Conservation (phyloP, 2,888 invertebrate genomes). For the Calameuta pallipes region DNA sequence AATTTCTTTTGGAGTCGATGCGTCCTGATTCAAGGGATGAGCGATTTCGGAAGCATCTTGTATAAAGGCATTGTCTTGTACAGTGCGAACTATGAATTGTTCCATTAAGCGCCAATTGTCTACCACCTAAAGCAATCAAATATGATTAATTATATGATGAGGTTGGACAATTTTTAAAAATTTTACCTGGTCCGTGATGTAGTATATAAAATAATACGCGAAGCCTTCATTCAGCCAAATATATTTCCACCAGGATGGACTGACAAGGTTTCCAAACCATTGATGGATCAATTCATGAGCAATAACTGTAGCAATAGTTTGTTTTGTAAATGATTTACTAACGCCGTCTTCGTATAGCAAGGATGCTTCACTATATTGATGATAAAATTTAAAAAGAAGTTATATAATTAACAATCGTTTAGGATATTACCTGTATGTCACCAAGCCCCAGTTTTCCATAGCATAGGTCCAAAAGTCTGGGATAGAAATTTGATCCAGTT, state of each 20-base stretch:
- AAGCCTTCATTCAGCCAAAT: constrained; percentile 68
- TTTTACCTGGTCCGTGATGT: constrained; percentile 54
- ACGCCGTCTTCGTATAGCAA: constrained; percentile 35
- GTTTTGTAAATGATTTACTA: constrained; percentile 37
- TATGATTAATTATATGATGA: not conserved
- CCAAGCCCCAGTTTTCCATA: constrained; percentile 97
- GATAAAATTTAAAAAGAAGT: too few species aligned
- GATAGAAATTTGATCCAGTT: constrained; percentile 96
- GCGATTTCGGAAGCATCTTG: constrained; percentile 66
- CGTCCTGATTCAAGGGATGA: constrained; percentile 70
- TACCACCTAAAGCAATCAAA: constrained; percentile 48
- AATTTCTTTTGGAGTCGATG: constrained; percentile 68
- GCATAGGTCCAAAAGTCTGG: constrained; percentile 95
- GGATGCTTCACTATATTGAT: rapidly evolving
- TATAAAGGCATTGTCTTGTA: constrained; percentile 64
- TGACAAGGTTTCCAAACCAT: constrained; percentile 67
- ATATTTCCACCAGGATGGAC: constrained; percentile 62
- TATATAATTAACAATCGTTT: too few species aligned
- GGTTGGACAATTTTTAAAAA: not conserved
- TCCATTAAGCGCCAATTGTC: constrained; percentile 69
- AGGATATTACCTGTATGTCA: constrained; percentile 54
- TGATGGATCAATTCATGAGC: constrained; percentile 71
- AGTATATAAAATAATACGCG: constrained; percentile 68
- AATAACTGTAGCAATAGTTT: constrained; percentile 52
- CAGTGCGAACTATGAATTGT: constrained; percentile 68